Percentiles rank a stretch among this genome's conserved stretches.
phyloP scores from a whole-genome alignment of 2,797 vertebrate species.

The Hemitrygon akajei region DNA sequence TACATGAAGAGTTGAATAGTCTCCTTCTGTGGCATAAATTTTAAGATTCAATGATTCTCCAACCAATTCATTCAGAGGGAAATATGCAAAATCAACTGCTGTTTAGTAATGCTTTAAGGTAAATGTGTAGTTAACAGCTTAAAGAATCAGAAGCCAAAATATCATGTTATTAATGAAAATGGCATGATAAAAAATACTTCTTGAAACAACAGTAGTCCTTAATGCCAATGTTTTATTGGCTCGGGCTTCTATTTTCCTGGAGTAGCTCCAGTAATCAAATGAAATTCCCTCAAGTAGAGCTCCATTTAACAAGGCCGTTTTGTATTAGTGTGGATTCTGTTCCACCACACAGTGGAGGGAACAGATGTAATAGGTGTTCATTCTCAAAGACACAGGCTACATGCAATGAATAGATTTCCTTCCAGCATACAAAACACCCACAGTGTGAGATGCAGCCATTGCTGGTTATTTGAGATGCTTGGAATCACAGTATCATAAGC shows the following conservation, averaged over 20 bases:
- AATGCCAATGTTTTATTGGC: conserved; percentile 31
- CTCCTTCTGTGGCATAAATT: no score
- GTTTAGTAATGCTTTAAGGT: not conserved
- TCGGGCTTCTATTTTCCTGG: not conserved
- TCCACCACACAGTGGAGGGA: not conserved
- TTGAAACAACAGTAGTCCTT: conserved; percentile 19
- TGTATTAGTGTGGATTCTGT: not conserved
- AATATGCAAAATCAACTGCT: not conserved
- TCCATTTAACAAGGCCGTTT: conserved; percentile 3
- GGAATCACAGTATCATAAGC: not conserved
- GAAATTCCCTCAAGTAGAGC: not conserved
- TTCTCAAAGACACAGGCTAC: not conserved
- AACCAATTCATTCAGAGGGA: not conserved
- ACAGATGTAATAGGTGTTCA: not conserved
- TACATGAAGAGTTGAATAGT: no score
- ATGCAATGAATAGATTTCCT: not conserved
- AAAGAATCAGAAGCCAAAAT: conserved; percentile 32
- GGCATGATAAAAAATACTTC: conserved; percentile 28
- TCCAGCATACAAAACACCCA: not conserved
- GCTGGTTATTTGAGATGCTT: not conserved
- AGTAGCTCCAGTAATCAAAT: conserved; percentile 16
- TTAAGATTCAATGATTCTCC: no score
- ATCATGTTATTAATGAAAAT: conserved; percentile 31
- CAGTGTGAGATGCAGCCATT: not conserved
- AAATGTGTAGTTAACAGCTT: conserved; percentile 15